Evolutionary conservation across 2,113 vertebrate species (phyloP).

Genomic region (cat (Felis catus)): DNA sequence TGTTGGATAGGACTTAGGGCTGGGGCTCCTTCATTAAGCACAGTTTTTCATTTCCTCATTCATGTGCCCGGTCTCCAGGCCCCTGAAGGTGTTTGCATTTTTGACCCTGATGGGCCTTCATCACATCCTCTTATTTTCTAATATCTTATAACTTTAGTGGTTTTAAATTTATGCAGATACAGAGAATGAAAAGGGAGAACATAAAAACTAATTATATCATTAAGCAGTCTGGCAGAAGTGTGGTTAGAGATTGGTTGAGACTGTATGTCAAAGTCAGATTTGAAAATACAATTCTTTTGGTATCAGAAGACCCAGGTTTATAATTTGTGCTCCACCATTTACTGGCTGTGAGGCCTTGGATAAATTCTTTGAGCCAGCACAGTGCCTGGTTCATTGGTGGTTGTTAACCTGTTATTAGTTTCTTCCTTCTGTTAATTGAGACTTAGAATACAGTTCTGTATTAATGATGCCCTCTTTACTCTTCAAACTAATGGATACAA

Average conservation of each 20-base stretch:
- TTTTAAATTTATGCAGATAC: background rate
- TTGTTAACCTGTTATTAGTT: background rate
- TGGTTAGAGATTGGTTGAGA: background rate
- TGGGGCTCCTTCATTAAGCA: fast-evolving
- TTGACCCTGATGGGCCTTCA: background rate
- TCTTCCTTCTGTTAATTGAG: background rate
- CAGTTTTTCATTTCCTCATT: background rate
- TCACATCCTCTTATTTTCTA: background rate
- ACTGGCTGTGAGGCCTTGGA: background rate
- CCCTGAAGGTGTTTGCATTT: background rate
- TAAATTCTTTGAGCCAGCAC: background rate
- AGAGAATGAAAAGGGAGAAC: background rate
- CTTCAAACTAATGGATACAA: background rate
- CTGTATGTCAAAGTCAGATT: background rate
- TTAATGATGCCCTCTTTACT: background rate
- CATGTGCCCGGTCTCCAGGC: background rate
- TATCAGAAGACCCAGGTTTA: background rate
- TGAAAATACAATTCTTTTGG: background rate
- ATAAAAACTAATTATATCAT: background rate
- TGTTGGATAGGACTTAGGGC: too few relatives aligned
- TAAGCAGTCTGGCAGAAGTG: background rate
- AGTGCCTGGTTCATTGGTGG: background rate
- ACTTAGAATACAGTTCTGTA: background rate
- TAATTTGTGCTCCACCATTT: background rate
- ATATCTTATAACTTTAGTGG: background rate